phyloP scores from a whole-genome alignment of 64 coral and sea anemone genomes.

The Montipora capricornis region DNA sequence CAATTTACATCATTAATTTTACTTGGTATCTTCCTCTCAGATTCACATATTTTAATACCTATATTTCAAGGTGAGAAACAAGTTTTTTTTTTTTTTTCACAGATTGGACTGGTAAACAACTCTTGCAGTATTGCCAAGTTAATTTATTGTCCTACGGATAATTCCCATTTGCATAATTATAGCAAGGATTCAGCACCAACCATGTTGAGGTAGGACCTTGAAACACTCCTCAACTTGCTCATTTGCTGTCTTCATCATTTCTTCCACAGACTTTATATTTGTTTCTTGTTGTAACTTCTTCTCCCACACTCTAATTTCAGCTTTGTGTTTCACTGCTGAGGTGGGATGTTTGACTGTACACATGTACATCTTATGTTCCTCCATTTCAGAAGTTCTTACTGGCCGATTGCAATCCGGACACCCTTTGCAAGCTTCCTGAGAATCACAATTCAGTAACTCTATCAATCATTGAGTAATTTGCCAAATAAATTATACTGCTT shows the following conservation, averaged over 20 bases:
- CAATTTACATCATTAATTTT: too few relatives aligned
- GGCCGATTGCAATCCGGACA: conserved; percentile 82
- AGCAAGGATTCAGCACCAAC: conserved; percentile 30
- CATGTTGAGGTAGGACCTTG: conserved; percentile 73
- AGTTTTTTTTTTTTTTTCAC: too few relatives aligned
- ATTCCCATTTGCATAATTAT: too few relatives aligned
- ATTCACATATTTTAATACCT: too few relatives aligned
- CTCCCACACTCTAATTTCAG: conserved; percentile 86
- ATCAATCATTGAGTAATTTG: not conserved
- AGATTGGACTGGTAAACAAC: too few relatives aligned
- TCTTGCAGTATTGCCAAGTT: too few relatives aligned
- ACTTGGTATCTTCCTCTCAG: too few relatives aligned
- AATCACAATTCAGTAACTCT: not conserved
- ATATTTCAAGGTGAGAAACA: too few relatives aligned
- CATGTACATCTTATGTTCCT: conserved; percentile 66
- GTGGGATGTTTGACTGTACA: conserved; percentile 71
- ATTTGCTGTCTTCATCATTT: conserved; percentile 67
- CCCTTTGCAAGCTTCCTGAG: conserved; percentile 59
- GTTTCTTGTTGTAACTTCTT: conserved; percentile 86
- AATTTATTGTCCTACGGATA: too few relatives aligned
- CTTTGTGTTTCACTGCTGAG: conserved; percentile 59
- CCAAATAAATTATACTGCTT: too few relatives aligned
- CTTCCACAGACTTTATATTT: conserved; percentile 75
- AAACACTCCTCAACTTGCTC: conserved; percentile 70
- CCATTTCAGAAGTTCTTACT: conserved; percentile 70